These are phyloP conservation scores for Sceloporus tristichus DNA, from an alignment of 2,113 vertebrate genomes.

Conservation along the genomic window DNA sequence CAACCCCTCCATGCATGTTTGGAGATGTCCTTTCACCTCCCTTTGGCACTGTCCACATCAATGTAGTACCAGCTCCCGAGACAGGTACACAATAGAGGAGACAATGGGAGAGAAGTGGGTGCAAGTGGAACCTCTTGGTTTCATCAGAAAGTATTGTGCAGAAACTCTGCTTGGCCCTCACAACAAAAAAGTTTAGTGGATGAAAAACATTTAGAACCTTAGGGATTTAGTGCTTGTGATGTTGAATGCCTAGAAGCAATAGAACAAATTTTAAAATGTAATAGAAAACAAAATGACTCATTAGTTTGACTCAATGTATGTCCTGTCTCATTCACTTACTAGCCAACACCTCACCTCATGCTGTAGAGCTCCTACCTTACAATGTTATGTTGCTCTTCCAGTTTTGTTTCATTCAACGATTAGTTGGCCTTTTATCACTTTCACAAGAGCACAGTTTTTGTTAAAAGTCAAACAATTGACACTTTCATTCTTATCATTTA, in stretches of 20 bases:
- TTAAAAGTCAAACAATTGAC: neutral
- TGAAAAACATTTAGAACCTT: neutral
- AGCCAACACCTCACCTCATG: neutral
- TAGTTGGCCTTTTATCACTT: neutral
- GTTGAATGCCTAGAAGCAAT: neutral
- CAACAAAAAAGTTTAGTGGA: neutral
- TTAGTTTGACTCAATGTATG: neutral
- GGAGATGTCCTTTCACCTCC: constrained; percentile 84
- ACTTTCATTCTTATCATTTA: neutral
- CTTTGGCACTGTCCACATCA: constrained; percentile 81
- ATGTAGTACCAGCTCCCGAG: constrained; percentile 61
- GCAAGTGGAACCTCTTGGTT: no score
- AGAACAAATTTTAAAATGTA: neutral
- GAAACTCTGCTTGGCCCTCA: neutral
- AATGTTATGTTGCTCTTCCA: neutral
- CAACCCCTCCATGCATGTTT: constrained; percentile 87
- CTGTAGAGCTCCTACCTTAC: neutral
- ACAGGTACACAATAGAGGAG: neutral
- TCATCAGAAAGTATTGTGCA: neutral
- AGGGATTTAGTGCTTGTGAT: neutral
- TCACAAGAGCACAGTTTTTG: neutral
- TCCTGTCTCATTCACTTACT: neutral
- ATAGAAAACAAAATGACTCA: neutral
- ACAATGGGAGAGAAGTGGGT: neutral
- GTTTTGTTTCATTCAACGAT: neutral